phyloP scores from a whole-genome alignment of 2,888 invertebrate species.

The Lottia gigantea region DNA sequence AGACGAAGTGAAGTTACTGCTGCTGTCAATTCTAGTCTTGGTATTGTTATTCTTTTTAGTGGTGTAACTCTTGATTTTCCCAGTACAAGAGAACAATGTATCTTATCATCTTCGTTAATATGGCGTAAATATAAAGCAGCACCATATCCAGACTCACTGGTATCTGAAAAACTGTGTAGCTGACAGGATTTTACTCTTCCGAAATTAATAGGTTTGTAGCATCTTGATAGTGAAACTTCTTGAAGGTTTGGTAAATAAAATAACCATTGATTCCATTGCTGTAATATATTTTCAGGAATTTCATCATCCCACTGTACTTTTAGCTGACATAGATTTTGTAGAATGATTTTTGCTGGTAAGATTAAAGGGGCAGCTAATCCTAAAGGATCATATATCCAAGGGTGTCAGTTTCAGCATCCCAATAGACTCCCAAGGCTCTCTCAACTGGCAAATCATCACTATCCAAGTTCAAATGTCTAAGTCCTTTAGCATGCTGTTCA shows the following conservation, averaged over 20 bases:
- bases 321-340: slow-evolving; percentile 12
- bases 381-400: background rate
- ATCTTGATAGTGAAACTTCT: background rate
- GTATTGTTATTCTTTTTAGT: slow-evolving; percentile 9
- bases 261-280: background rate
- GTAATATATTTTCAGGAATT: background rate
- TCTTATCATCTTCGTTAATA: background rate
- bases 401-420: background rate
- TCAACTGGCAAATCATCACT: slow-evolving; percentile 3
- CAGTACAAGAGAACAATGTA: slow-evolving; percentile 11
- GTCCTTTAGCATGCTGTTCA: slow-evolving; percentile 13
- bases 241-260: background rate
- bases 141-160: slow-evolving; percentile 15
- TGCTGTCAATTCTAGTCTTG: slow-evolving; percentile 16
- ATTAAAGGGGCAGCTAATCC: background rate
- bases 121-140: background rate
- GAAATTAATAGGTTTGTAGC: background rate
- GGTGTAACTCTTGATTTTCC: slow-evolving; percentile 16
- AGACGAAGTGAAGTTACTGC: background rate
- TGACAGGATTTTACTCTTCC: background rate
- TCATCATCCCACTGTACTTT: no score
- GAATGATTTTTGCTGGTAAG: slow-evolving; percentile 2
- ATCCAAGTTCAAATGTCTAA: slow-evolving; percentile 8
- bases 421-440: slow-evolving; percentile 18
- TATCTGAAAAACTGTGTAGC: slow-evolving; percentile 12